phyloP scores from a whole-genome alignment of 2,888 invertebrate genomes.

The Melipona bicolor region DNA sequence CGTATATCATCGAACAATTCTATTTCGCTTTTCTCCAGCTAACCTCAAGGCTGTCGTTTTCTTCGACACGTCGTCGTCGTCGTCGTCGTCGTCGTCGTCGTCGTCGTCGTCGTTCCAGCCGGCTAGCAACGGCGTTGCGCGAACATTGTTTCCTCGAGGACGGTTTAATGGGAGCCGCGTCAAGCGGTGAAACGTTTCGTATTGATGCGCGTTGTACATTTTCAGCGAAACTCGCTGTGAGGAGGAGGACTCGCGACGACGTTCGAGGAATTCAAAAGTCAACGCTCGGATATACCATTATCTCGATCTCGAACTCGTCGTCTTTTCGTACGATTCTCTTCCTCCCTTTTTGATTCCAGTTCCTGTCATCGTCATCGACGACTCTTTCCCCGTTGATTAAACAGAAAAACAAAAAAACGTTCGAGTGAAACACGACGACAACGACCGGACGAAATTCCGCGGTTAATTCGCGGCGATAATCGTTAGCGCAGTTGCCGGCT shows the following conservation, averaged over 20 bases:
- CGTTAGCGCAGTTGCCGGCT: conserved; percentile 34
- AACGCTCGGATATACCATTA: background rate
- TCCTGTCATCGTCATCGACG: background rate
- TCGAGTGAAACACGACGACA: background rate
- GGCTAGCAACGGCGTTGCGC: conserved; percentile 5
- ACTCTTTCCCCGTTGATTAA: conserved; percentile 4
- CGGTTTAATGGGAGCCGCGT: conserved; percentile 43
- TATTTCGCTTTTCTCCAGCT: conserved; percentile 53
- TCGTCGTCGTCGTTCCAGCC: too few relatives aligned
- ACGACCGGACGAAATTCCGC: conserved; percentile 3
- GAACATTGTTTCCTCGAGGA: conserved; percentile 28
- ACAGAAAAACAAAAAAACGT: background rate
- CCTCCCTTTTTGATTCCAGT: too few relatives aligned
- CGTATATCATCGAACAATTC: conserved; percentile 58
- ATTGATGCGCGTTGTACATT: background rate
- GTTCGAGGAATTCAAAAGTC: conserved; percentile 3
- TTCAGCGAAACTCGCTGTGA: background rate
- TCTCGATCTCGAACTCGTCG: background rate
- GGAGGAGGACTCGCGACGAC: too few relatives aligned
- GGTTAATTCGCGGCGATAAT: conserved; percentile 12
- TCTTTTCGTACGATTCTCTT: background rate
- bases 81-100: conserved; percentile 5
- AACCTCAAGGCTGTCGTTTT: conserved; percentile 37
- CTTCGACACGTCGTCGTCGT: conserved; percentile 45
- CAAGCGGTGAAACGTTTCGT: conserved; percentile 19